Percentiles rank a stretch among this genome's conserved stretches.
These are phyloP conservation scores for Candoia aspera DNA, from an alignment of 2,113 vertebrate species.

Conservation along the genomic window DNA sequence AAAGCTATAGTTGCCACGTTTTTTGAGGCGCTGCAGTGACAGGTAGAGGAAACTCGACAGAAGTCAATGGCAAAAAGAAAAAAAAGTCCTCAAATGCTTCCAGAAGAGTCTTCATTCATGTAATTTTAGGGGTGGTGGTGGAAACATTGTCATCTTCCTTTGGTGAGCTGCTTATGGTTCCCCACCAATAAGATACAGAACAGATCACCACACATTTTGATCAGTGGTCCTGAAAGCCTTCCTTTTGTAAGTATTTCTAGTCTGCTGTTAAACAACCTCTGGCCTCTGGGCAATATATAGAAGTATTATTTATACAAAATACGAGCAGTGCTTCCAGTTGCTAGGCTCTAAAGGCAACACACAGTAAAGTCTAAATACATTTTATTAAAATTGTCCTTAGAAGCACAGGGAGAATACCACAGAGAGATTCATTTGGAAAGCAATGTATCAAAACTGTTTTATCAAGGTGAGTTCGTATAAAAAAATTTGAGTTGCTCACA, in stretches of 20 bases:
- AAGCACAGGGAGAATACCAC: neutral
- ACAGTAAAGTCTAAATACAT: neutral
- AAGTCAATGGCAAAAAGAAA: neutral
- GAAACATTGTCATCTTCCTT: neutral
- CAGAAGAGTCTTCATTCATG: neutral
- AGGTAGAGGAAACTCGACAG: neutral
- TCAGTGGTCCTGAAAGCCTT: neutral
- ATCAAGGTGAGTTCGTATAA: neutral
- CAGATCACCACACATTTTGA: neutral
- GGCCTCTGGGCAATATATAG: neutral
- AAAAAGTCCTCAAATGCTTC: neutral
- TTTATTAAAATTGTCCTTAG: neutral
- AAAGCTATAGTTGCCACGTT: neutral
- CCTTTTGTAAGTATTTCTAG: neutral
- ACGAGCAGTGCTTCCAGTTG: neutral
- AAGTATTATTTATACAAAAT: neutral
- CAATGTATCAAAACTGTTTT: neutral
- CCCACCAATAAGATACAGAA: neutral
- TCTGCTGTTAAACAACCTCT: neutral
- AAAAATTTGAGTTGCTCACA: neutral
- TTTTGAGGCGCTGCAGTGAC: neutral
- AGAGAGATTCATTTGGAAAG: neutral
- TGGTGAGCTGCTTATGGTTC: neutral
- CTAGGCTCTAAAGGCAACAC: neutral
- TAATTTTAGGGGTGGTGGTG: neutral